Conservation (phyloP, 2,888 invertebrate species). For the Nephrotoma appendiculata region DNA sequence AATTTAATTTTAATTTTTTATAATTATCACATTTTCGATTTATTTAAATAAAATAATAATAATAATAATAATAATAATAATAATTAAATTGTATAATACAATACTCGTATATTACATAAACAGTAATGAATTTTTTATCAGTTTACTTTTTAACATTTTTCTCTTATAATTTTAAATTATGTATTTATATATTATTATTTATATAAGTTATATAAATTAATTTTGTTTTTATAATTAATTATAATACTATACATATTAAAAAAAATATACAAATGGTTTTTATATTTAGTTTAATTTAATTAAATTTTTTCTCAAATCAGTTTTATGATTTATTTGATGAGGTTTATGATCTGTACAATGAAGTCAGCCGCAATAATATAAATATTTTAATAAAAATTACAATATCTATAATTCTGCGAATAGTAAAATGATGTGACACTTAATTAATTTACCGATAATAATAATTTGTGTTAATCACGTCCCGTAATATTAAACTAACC, state of each 20-base stretch:
- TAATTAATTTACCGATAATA: not conserved
- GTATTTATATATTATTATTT: not conserved
- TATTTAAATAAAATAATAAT: not conserved
- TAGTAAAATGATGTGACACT: not conserved
- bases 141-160: not conserved
- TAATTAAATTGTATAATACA: not conserved
- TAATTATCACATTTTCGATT: constrained; percentile 1
- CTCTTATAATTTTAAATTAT: not conserved
- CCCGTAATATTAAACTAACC: not conserved
- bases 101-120: constrained; percentile 2
- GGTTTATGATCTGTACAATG: not conserved
- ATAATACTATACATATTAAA: not conserved
- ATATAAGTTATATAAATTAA: not conserved
- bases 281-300: not conserved
- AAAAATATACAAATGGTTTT: not conserved
- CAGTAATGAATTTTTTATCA: not conserved
- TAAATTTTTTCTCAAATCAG: not conserved
- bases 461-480: not conserved
- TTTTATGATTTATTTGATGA: not conserved
- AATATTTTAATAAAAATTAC: too few species aligned
- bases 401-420: not conserved
- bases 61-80: not conserved
- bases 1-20: not conserved
- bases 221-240: not conserved
- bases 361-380: not conserved